A percentile compares a stretch with the other conserved stretches of the same genome.
Conservation (phyloP, 2,797 vertebrate species). For the Bradypus variegatus region DNA sequence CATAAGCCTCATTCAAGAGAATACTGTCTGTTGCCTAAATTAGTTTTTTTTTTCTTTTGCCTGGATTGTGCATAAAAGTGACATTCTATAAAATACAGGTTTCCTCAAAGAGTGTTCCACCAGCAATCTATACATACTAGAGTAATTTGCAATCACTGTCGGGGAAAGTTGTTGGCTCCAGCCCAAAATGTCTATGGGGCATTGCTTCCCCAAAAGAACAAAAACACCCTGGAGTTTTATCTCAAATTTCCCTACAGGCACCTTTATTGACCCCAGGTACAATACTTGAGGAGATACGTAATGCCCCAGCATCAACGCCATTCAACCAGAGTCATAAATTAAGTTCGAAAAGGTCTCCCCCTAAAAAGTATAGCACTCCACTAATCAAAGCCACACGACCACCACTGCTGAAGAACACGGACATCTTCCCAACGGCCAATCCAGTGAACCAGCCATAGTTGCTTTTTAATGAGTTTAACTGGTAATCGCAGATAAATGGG, state of each 20-base stretch:
- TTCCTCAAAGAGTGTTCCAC: slow-evolving; percentile 57
- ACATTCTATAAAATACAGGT: slow-evolving; percentile 64
- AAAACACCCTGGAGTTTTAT: slow-evolving; percentile 30
- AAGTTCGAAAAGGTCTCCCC: slow-evolving; percentile 51
- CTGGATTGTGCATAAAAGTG: slow-evolving; percentile 63
- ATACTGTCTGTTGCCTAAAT: slow-evolving; percentile 60
- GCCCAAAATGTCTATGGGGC: slow-evolving; percentile 51
- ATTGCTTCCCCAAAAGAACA: slow-evolving; percentile 55
- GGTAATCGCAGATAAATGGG: slow-evolving; percentile 70
- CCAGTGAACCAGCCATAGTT: slow-evolving; percentile 52
- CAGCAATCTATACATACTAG: slow-evolving; percentile 45
- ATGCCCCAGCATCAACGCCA: slow-evolving; percentile 24
- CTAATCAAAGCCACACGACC: slow-evolving; percentile 66
- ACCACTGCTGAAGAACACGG: slow-evolving; percentile 52
- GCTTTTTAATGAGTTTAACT: slow-evolving; percentile 70
- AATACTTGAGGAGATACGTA: slow-evolving; percentile 20
- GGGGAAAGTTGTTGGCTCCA: slow-evolving; percentile 51
- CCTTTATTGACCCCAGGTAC: slow-evolving; percentile 52
- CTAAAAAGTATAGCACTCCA: slow-evolving; percentile 58
- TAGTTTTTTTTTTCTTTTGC: slow-evolving; percentile 35
- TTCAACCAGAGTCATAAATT: slow-evolving; percentile 44
- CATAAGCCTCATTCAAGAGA: slow-evolving; percentile 58
- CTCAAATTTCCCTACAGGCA: slow-evolving; percentile 56
- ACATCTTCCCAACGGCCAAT: slow-evolving; percentile 57
- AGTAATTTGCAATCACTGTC: slow-evolving; percentile 46